Conservation (phyloP, 2,888 invertebrate species). For the Caprella mutica region DNA sequence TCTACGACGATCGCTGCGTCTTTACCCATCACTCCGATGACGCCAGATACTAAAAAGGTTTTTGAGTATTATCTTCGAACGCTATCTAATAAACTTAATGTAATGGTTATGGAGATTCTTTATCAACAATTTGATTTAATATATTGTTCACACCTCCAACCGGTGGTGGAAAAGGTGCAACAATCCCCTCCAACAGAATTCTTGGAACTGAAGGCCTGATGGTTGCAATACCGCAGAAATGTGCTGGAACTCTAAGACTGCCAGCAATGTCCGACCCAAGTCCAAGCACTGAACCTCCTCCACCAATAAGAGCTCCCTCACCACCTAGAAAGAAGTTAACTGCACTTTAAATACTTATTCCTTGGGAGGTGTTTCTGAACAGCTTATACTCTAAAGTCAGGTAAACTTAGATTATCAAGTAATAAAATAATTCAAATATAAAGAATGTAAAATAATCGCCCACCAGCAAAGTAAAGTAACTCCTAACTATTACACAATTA, state of each 20-base stretch:
- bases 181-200: slow-evolving; percentile 36
- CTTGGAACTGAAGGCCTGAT: slow-evolving; percentile 42
- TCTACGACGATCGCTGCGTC: not conserved
- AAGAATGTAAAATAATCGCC: too few species aligned
- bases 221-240: slow-evolving; percentile 43
- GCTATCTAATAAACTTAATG: too few species aligned
- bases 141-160: too few species aligned
- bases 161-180: not conserved
- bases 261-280: slow-evolving; percentile 45
- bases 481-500: too few species aligned
- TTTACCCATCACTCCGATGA: not conserved
- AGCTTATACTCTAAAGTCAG: too few species aligned
- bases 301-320: slow-evolving; percentile 42
- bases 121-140: too few species aligned
- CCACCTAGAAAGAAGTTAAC: slow-evolving; percentile 37
- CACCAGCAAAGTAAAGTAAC: too few species aligned
- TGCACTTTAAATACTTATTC: not conserved
- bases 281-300: slow-evolving; percentile 43
- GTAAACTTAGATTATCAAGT: too few species aligned
- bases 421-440: too few species aligned
- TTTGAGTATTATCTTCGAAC: too few species aligned
- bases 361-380: too few species aligned
- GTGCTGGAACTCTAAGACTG: slow-evolving; percentile 44
- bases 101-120: too few species aligned
- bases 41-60: not conserved